phyloP scores from a whole-genome alignment of 1,140 invertebrate species.

The Pachyrhynchus sulphureomaculatus region DNA sequence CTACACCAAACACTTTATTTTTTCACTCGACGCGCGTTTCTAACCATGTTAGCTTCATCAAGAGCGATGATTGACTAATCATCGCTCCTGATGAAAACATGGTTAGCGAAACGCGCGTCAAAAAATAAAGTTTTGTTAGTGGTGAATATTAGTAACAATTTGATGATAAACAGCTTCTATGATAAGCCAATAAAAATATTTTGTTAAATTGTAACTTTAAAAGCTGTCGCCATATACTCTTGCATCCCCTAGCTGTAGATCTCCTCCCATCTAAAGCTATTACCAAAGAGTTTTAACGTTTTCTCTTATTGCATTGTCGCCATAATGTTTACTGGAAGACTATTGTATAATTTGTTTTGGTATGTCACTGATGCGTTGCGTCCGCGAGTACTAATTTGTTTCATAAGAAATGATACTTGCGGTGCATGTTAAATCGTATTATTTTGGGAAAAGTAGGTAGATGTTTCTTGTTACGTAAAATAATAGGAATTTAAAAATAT shows the following conservation, averaged over 20 bases:
- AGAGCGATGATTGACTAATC: no score
- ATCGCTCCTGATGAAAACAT: no score
- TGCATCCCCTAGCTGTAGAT: not conserved
- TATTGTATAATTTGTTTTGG: slow-evolving; percentile 28
- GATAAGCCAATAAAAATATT: no score
- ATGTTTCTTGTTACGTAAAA: not conserved
- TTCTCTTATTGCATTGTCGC: slow-evolving; percentile 23
- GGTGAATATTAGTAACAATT: no score
- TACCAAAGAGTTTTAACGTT: slow-evolving; percentile 2
- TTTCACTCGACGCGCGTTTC: no score
- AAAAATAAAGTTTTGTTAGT: no score
- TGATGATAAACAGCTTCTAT: no score
- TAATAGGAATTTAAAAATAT: not conserved
- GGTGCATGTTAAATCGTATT: slow-evolving; percentile 19
- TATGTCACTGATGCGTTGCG: slow-evolving; percentile 22
- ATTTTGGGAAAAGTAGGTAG: slow-evolving; percentile 17
- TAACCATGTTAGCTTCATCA: no score
- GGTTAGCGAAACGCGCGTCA: no score
- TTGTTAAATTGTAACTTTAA: no score
- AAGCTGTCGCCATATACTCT: no score
- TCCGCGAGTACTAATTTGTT: slow-evolving; percentile 24
- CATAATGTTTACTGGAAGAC: slow-evolving; percentile 12
- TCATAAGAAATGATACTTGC: slow-evolving; percentile 22
- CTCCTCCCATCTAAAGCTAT: not conserved
- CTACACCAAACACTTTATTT: no score